Evolutionary conservation across 1,140 invertebrate species (phyloP).

Genomic region (Habropoda laboriosa): DNA sequence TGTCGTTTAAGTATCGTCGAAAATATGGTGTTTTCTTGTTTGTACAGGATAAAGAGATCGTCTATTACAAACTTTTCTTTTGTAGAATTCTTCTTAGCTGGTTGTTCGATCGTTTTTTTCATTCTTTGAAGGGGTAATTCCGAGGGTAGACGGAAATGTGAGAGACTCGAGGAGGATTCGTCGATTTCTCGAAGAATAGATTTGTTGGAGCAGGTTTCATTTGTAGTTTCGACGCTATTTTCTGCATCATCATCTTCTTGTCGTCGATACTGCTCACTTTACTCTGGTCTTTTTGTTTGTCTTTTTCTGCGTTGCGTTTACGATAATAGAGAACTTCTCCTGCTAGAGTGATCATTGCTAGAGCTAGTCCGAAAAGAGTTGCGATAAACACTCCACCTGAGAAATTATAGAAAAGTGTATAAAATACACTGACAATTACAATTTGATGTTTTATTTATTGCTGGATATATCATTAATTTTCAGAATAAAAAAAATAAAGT

Average conservation of each 20-base stretch:
- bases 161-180: constrained; percentile 76
- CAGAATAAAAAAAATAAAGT: too few species aligned
- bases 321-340: constrained; percentile 90
- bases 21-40: too few species aligned
- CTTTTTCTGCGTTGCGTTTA: constrained; percentile 83
- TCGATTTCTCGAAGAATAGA: constrained; percentile 68
- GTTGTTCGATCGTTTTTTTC: background rate
- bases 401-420: too few species aligned
- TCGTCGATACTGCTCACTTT: constrained; percentile 62
- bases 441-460: constrained; percentile 17
- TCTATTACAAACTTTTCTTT: background rate
- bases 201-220: constrained; percentile 80
- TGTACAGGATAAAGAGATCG: background rate
- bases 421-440: too few species aligned
- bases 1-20: too few species aligned
- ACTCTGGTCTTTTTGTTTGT: constrained; percentile 73
- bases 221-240: constrained; percentile 74
- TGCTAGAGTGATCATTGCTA: constrained; percentile 91
- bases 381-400: constrained; percentile 94
- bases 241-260: constrained; percentile 71
- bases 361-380: constrained; percentile 89
- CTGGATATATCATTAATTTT: too few species aligned
- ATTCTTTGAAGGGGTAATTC: constrained; percentile 78
- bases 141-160: constrained; percentile 82
- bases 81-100: background rate